Evolutionary conservation across 35 echinoderm and acorn worm species (phyloP), one percentile per base, ranked within the genome.

Genomic region (Anneissia japonica): DNA sequence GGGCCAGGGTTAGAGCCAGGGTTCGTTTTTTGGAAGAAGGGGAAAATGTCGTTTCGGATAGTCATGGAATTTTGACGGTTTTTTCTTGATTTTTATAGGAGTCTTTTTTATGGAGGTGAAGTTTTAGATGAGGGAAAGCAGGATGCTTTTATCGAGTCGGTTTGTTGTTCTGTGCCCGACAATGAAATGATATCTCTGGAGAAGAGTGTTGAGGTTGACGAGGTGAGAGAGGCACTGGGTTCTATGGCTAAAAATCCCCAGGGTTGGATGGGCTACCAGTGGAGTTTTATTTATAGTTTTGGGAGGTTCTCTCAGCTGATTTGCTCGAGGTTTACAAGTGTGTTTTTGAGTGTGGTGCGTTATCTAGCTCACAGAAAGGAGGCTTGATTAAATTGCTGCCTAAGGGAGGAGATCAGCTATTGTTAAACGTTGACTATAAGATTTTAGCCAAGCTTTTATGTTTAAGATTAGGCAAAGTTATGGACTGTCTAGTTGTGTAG

Each of bases 361-460:
- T 89, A 55, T 89, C 87, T 9, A 12, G 14, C 23, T 73, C 87
- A 13, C 79, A 83, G 35, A 79, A 46, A 26, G 16, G 38, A 26
- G 87, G 41, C 19, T 31, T 89, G 11, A 83, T 89, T 76, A 89
- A 72, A 1, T 74, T 89, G 33, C 51, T 83, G 10, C 87, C 79
- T 12, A 89, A 83, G 34, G 12, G 21, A 37, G 87, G 80, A 7
- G 87, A 89, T 76, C 39, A 33, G 28, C 12, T 75, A 30, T 21
- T 91, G 6, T 43, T 91, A 16, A 92, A 92, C 74, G 77, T 86
- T 11, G 79, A 92, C 51, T 87, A 92, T 38, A 91, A 86, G 75
- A 92, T 92, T 82, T 35, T 92, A 6, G 5, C 89, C 0, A 87
- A 92, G 34, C 11, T 38, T 28, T 35, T 87, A 39, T 37, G 34